phyloP scores from a whole-genome alignment of 2,797 vertebrate genomes.

The Poecilia picta region DNA sequence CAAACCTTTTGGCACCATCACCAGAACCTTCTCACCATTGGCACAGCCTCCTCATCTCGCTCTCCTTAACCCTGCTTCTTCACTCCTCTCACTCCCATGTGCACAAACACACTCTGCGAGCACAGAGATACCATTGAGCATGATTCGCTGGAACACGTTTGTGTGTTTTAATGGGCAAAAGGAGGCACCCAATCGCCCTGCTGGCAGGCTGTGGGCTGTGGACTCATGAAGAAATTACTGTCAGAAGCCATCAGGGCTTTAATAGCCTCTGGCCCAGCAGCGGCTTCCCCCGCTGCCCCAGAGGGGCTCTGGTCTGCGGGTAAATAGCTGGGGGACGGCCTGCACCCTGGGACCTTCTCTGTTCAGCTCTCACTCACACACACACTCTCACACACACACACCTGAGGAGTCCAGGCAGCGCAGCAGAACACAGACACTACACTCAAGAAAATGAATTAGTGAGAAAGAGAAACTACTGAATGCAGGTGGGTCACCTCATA shows the following conservation, averaged over 20 bases:
- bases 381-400: conserved; percentile 30
- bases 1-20: conserved; percentile 59
- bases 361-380: conserved; percentile 20
- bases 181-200: conserved; percentile 71
- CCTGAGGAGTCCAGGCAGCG: conserved; percentile 34
- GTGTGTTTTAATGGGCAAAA: conserved; percentile 78
- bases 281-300: conserved; percentile 49
- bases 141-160: conserved; percentile 75
- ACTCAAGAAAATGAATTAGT: conserved; percentile 60
- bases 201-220: conserved; percentile 69
- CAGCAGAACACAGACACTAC: conserved; percentile 43
- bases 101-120: conserved; percentile 64
- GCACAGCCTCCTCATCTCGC: conserved; percentile 39
- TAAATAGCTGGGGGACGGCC: conserved; percentile 67
- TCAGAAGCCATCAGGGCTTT: conserved; percentile 79
- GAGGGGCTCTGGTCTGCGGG: conserved; percentile 69
- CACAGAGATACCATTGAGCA: conserved; percentile 80
- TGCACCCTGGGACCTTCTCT: conserved; percentile 63
- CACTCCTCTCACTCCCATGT: conserved; percentile 55
- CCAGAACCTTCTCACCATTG: conserved; percentile 53
- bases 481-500: conserved; percentile 2
- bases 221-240: conserved; percentile 81
- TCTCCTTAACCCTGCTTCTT: conserved; percentile 52
- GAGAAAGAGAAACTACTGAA: conserved; percentile 63
- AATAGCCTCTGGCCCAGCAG: conserved; percentile 70